phyloP scores from a whole-genome alignment of 2,888 invertebrate genomes.

The Tachina grossa region DNA sequence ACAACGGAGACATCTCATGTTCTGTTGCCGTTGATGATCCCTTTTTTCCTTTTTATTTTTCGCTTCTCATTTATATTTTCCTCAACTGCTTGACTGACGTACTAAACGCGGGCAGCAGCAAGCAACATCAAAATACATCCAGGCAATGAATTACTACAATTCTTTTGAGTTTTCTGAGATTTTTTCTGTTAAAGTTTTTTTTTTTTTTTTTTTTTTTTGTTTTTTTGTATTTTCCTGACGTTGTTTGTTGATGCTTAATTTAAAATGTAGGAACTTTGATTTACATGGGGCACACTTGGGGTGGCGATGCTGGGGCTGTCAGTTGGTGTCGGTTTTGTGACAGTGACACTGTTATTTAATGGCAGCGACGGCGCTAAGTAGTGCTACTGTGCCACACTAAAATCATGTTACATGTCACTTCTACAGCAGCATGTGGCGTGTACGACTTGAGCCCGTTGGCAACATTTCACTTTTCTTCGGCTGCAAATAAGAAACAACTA shows the following conservation, averaged over 20 bases:
- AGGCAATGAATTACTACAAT: conserved; percentile 35
- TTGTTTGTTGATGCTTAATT: conserved; percentile 55
- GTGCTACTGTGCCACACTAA: conserved; percentile 61
- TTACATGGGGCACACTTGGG: conserved; percentile 63
- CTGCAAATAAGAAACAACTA: conserved; percentile 58
- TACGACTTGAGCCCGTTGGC: conserved; percentile 56
- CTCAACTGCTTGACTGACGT: background rate
- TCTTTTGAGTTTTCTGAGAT: conserved; percentile 51
- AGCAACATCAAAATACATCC: background rate
- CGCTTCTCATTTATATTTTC: conserved; percentile 28
- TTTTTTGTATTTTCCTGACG: conserved; percentile 9
- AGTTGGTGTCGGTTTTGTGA: conserved; percentile 54
- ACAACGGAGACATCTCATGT: conserved; percentile 55
- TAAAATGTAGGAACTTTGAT: conserved; percentile 67
- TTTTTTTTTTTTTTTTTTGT: background rate
- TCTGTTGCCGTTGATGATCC: conserved; percentile 28
- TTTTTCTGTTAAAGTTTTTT: background rate
- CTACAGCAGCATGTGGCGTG: conserved; percentile 58
- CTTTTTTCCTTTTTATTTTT: conserved; percentile 1
- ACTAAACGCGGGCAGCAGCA: background rate
- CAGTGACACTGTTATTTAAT: conserved; percentile 67
- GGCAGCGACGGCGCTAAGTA: conserved; percentile 65
- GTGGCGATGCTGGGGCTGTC: conserved; percentile 52
- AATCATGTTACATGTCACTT: conserved; percentile 69
- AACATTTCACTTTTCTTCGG: conserved; percentile 57